These are phyloP conservation scores for Sphecodes monilicornis DNA, from an alignment of 2,888 invertebrate species.

Conservation along the genomic window DNA sequence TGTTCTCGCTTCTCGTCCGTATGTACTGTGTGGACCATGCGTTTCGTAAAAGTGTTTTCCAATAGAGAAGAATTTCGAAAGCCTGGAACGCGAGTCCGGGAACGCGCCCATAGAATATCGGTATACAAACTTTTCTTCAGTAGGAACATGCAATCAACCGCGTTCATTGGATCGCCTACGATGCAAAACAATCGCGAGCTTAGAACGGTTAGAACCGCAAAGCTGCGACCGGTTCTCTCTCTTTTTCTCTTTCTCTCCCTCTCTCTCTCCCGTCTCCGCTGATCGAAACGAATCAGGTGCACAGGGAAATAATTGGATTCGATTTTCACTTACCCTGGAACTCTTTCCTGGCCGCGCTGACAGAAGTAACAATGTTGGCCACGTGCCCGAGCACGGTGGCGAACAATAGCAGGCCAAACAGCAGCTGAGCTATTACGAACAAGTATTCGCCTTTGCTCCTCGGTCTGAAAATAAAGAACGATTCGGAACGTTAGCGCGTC, in stretches of 20 bases:
- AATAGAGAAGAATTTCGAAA: background rate
- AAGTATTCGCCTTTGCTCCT: constrained; percentile 97
- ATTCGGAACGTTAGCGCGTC: background rate
- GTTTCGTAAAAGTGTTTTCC: background rate
- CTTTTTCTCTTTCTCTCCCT: too few species aligned
- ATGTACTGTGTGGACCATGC: background rate
- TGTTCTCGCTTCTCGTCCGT: background rate
- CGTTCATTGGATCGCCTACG: background rate
- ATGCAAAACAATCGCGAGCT: constrained; percentile 22
- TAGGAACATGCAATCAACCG: background rate
- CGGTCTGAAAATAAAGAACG: constrained; percentile 86
- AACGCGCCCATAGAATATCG: background rate
- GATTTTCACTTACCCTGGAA: constrained; percentile 94
- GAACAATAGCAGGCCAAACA: constrained; percentile 97
- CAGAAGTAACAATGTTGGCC: constrained; percentile 98
- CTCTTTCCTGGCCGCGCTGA: constrained; percentile 98
- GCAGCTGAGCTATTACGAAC: constrained; percentile 96
- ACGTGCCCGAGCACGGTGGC: constrained; percentile 99
- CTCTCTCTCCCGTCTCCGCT: background rate
- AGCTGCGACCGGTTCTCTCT: background rate
- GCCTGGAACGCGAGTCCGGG: too few species aligned
- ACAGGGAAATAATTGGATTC: constrained; percentile 37
- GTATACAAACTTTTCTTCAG: background rate
- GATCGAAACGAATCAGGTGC: constrained; percentile 11
- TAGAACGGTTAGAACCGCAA: too few species aligned